Conservation (phyloP, 2,113 vertebrate species). For the Microtus ochrogaster region DNA sequence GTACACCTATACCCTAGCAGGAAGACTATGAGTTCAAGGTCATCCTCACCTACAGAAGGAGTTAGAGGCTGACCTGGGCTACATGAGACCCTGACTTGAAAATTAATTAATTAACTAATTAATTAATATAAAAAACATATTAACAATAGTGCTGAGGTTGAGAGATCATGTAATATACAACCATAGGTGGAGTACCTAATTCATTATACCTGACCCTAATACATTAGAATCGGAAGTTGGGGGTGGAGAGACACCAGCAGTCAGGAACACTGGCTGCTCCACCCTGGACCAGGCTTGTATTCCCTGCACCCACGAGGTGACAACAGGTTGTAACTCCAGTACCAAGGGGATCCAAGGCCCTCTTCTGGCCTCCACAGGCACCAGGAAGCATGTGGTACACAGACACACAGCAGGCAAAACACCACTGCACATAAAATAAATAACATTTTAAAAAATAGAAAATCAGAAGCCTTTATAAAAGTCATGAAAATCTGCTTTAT, state of each 20-base stretch:
- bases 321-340: background rate
- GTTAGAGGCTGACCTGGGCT: background rate
- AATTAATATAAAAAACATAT: background rate
- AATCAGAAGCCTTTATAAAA: constrained; percentile 7
- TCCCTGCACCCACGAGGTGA: background rate
- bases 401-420: background rate
- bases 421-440: background rate
- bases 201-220: background rate
- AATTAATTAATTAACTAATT: background rate
- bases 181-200: background rate
- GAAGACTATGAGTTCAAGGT: background rate
- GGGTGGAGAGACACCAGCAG: too few species aligned
- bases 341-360: background rate
- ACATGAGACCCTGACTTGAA: background rate
- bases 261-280: background rate
- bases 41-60: background rate
- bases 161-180: background rate
- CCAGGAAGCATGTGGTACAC: background rate
- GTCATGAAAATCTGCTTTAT: background rate
- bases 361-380: background rate
- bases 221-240: background rate
- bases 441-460: background rate
- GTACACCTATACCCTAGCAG: background rate
- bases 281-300: background rate
- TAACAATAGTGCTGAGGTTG: background rate